These are phyloP conservation scores for Coregonus sp. DNA, from an alignment of 2,797 vertebrate genomes.

Conservation along the genomic window DNA sequence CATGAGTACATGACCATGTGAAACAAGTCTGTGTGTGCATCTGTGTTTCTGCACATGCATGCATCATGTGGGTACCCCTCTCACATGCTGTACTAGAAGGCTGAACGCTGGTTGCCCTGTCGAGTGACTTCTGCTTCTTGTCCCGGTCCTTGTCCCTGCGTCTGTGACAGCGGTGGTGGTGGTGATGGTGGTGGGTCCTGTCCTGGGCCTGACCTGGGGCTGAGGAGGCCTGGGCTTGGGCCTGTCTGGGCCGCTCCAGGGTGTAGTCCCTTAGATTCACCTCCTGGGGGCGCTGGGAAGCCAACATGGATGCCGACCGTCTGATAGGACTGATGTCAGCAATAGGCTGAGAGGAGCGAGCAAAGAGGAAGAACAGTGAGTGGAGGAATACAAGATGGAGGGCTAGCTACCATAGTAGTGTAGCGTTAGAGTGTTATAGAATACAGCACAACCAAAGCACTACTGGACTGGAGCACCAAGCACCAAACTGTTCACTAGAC, in stretches of 20 bases:
- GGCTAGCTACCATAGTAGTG: neutral
- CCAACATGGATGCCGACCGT: slow-evolving; percentile 89
- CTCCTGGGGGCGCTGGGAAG: slow-evolving; percentile 76
- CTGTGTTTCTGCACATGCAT: neutral
- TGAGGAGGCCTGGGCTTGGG: slow-evolving; percentile 23
- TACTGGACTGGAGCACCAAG: slow-evolving; percentile 41
- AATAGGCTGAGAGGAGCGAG: slow-evolving; percentile 78
- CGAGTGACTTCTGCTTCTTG: slow-evolving; percentile 88
- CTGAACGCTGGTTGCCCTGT: slow-evolving; percentile 76
- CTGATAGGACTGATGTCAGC: slow-evolving; percentile 90
- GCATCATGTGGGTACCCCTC: slow-evolving; percentile 1
- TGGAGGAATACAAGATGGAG: neutral
- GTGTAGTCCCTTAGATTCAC: slow-evolving; percentile 80
- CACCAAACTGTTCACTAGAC: slow-evolving; percentile 41
- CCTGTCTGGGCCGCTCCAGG: slow-evolving; percentile 71
- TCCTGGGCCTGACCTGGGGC: slow-evolving; percentile 64
- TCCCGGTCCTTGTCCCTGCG: slow-evolving; percentile 81
- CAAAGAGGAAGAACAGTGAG: slow-evolving; percentile 4
- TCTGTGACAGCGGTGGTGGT: slow-evolving; percentile 82
- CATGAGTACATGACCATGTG: too few relatives aligned
- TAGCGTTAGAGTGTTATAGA: neutral
- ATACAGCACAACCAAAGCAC: neutral
- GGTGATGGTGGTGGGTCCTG: slow-evolving; percentile 75
- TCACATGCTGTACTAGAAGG: slow-evolving; percentile 80
- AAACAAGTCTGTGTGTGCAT: too few relatives aligned